phyloP scores from a whole-genome alignment of 2,797 vertebrate species.

The Microctenopoma lineatum region DNA sequence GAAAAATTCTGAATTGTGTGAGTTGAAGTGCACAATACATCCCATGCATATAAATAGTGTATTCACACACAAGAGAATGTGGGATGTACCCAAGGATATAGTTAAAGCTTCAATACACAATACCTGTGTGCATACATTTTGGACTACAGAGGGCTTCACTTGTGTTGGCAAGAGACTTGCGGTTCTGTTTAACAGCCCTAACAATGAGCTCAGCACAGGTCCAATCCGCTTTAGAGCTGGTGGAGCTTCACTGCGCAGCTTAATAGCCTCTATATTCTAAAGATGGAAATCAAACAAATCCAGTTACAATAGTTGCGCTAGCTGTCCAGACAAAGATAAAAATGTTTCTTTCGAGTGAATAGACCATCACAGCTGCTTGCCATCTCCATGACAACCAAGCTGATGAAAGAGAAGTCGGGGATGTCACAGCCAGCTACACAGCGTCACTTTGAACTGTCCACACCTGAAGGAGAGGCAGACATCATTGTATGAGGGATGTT shows the following conservation, averaged over 20 bases:
- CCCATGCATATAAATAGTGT: conserved; percentile 36
- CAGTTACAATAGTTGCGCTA: neutral
- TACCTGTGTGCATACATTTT: neutral
- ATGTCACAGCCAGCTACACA: conserved; percentile 12
- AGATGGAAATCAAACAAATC: conserved; percentile 5
- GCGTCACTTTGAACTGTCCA: conserved; percentile 39
- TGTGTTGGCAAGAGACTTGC: neutral
- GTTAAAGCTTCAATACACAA: conserved; percentile 10
- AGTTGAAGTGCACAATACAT: neutral
- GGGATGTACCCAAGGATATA: conserved; percentile 12
- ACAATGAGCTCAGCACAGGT: conserved; percentile 19
- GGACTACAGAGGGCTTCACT: neutral
- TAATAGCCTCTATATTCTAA: neutral
- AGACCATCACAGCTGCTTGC: conserved; percentile 17
- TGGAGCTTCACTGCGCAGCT: conserved; percentile 5
- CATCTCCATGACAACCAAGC: conserved; percentile 34
- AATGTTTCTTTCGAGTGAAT: conserved; percentile 39
- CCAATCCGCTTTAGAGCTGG: conserved; percentile 1
- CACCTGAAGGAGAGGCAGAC: conserved; percentile 35
- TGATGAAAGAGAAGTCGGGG: conserved; percentile 45
- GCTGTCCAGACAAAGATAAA: conserved; percentile 2
- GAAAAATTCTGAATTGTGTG: conserved; percentile 6
- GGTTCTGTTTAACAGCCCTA: conserved; percentile 14
- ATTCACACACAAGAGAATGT: conserved; percentile 14
- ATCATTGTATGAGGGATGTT: conserved; percentile 13